Base-by-base conservation (phyloP, 2,113 vertebrate genomes). In the Carassius gibelio region DNA sequence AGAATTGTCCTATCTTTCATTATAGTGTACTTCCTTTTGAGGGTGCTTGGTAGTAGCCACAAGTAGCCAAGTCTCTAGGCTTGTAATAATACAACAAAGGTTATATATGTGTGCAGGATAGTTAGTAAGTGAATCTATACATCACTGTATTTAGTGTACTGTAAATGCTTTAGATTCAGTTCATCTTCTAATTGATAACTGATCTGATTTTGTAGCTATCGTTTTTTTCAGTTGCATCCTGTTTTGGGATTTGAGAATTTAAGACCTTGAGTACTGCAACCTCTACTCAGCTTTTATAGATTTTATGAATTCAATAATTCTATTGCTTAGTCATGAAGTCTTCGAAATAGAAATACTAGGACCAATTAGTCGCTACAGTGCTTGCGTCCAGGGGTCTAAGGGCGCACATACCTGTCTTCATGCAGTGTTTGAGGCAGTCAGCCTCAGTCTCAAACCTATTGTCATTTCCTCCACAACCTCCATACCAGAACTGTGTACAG, bases 401-500 rank as follows among this genome's bases (percentile, higher is more conserved):
- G 21, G n/a, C 78, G 83, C 88, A 95, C 95, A 93, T 92, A 97
- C 96, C 93, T 93, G 92, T 88, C 69, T 91, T 93, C 90, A 91
- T 79, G 92, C 93, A 96, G 93, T 89, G 93, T 92, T 88, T 93
- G 91, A 95, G 45, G 92, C 95, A 96, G 90, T 94, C 94, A 62
- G 92, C 93, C 93, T 96, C 94, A 75, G 92, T 91, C 91, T 96
- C 92, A 94, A 97, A 96, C 94, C 94, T 96, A 95, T 96, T 96
- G 88, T 90, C 94, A 95, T 96, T 96, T 84, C 94, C 95, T 94
- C 92, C 93, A 57, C 96, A 96, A 93, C 95, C 96, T 94, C 95
- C 95, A 91, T 93, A 96, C 95, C 95, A 96, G 94, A 95, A 94
- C 94, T 94, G 93, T 89, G 92, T 91, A 95, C 96, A 97, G 95